Percentiles rank a stretch among this genome's conserved stretches.
These are phyloP conservation scores for Medauroidea extradentata DNA, from an alignment of 1,140 invertebrate genomes.

Conservation along the genomic window DNA sequence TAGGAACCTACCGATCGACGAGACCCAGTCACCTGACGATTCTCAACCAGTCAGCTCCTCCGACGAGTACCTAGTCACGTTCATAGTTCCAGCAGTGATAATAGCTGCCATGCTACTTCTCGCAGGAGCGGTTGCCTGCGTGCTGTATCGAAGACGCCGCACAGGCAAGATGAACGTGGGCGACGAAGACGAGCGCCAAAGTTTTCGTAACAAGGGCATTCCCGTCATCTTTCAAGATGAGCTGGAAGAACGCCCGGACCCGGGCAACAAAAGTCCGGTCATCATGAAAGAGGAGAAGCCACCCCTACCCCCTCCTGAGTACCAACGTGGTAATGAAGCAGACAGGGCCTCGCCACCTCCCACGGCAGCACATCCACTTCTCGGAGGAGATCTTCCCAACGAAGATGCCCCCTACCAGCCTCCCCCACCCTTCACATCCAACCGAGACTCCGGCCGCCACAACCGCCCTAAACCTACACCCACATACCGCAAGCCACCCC, in stretches of 20 bases:
- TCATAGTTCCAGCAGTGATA: slow-evolving; percentile 83
- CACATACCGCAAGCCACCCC: slow-evolving; percentile 84
- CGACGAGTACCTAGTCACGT: slow-evolving; percentile 87
- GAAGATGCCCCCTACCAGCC: slow-evolving; percentile 65
- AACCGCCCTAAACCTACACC: slow-evolving; percentile 73
- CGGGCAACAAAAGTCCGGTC: slow-evolving; percentile 82
- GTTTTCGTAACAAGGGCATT: slow-evolving; percentile 84
- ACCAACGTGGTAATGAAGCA: slow-evolving; percentile 54
- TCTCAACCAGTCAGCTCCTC: slow-evolving; percentile 45
- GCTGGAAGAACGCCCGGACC: slow-evolving; percentile 82
- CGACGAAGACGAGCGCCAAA: slow-evolving; percentile 73
- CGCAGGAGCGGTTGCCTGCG: slow-evolving; percentile 81
- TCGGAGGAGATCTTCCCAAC: slow-evolving; percentile 27
- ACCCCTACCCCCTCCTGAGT: slow-evolving; percentile 72
- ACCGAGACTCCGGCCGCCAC: slow-evolving; percentile 57
- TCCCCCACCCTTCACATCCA: slow-evolving; percentile 73
- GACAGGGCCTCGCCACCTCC: slow-evolving; percentile 51
- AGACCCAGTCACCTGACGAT: slow-evolving; percentile 43
- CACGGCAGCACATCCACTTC: slow-evolving; percentile 30
- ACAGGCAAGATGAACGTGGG: slow-evolving; percentile 71
- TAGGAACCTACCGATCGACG: slow-evolving; percentile 18
- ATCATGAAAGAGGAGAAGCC: slow-evolving; percentile 92
- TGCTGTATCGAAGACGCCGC: slow-evolving; percentile 75
- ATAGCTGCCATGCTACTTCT: slow-evolving; percentile 84
- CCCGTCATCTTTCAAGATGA: slow-evolving; percentile 94